These are phyloP conservation scores for Takifugu ocellatus DNA, from an alignment of 2,797 vertebrate species.

Conservation along the genomic window DNA sequence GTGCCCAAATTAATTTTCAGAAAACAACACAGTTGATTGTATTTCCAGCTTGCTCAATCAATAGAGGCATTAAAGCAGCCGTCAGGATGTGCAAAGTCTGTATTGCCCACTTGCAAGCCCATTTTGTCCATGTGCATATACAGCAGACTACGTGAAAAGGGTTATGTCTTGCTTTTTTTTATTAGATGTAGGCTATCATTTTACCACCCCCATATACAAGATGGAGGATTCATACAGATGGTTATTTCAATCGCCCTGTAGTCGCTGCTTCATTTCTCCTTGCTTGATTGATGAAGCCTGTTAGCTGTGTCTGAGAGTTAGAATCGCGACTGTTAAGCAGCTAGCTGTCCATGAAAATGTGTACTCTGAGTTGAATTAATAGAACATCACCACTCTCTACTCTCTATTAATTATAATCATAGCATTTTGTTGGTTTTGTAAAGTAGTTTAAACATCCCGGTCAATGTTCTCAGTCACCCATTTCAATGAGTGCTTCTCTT, in stretches of 20 bases:
- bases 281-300: slow-evolving; percentile 48
- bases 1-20: too few species aligned
- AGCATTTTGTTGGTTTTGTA: slow-evolving; percentile 28
- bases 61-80: slow-evolving; percentile 19
- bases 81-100: slow-evolving; percentile 1
- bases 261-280: slow-evolving; percentile 26
- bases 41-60: slow-evolving; percentile 13
- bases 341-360: slow-evolving; percentile 13
- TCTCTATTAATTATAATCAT: slow-evolving; percentile 24
- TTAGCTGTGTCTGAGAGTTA: slow-evolving; percentile 17
- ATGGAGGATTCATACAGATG: slow-evolving; percentile 24
- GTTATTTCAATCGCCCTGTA: slow-evolving; percentile 42
- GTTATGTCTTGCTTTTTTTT: slow-evolving; percentile 17
- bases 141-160: slow-evolving; percentile 5
- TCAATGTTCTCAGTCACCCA: too few species aligned
- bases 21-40: not conserved
- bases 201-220: slow-evolving; percentile 28
- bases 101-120: not conserved
- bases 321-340: slow-evolving; percentile 49
- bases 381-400: slow-evolving; percentile 2
- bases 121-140: slow-evolving; percentile 18
- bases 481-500: too few species aligned
- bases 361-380: slow-evolving; percentile 17
- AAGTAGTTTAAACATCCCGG: too few species aligned
- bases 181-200: slow-evolving; percentile 32